Evolutionary conservation across 2,113 vertebrate genomes (phyloP).

Genomic region (Ciconia stormi): DNA sequence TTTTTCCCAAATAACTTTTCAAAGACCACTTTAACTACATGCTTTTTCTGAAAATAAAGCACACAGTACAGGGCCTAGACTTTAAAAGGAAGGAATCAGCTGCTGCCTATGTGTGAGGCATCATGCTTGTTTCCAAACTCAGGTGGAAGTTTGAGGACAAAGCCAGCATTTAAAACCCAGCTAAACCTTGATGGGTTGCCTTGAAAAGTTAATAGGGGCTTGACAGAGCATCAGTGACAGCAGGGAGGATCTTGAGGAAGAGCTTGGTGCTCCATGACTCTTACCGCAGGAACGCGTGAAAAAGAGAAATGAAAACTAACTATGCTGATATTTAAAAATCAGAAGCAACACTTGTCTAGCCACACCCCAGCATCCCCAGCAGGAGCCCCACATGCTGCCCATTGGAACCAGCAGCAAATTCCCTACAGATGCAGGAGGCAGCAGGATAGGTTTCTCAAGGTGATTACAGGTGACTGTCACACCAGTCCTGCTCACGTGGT

Average conservation of each 20-base stretch:
- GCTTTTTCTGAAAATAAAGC: neutral
- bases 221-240: neutral
- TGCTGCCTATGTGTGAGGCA: neutral
- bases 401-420: neutral
- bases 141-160: neutral
- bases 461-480: neutral
- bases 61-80: neutral
- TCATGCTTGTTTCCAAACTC: neutral
- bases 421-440: neutral
- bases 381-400: neutral
- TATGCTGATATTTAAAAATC: neutral
- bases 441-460: neutral
- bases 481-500: fast-evolving
- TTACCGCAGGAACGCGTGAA: neutral
- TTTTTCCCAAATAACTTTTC: neutral
- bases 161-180: neutral
- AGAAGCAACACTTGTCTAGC: neutral
- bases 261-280: neutral
- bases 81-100: neutral
- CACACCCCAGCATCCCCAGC: neutral
- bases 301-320: neutral
- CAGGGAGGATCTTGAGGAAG: neutral
- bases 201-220: neutral
- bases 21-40: neutral
- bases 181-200: neutral